Evolutionary conservation across 2,113 vertebrate genomes (phyloP).

Genomic region (Heterotilapia buettikoferi): DNA sequence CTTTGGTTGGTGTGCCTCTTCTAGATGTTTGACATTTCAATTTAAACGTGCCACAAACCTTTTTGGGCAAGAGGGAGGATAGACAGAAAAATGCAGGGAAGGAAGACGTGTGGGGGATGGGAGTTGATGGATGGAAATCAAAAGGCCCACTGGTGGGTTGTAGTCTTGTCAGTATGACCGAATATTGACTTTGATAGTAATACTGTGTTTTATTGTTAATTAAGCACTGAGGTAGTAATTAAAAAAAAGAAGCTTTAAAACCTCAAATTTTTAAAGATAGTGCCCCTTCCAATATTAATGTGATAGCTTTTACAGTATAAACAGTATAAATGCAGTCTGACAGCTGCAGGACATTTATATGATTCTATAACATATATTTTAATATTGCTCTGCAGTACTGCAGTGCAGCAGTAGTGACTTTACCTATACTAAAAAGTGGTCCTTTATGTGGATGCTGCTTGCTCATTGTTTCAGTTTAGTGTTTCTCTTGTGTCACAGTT

Average conservation of each 20-base stretch:
- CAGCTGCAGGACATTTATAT: neutral
- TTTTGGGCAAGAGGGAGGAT: neutral
- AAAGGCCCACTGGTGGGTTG: neutral
- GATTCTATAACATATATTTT: neutral
- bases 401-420: neutral
- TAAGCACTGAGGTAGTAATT: neutral
- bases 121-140: neutral
- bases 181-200: neutral
- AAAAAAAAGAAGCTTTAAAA: neutral
- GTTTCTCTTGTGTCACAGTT: neutral
- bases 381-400: neutral
- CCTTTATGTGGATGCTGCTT: neutral
- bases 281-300: neutral
- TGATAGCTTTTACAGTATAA: neutral
- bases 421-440: neutral
- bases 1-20: neutral
- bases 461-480: neutral
- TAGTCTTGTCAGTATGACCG: neutral
- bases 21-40: neutral
- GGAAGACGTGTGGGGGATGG: neutral
- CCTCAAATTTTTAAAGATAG: neutral
- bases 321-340: neutral
- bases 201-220: neutral
- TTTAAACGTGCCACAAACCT: neutral
- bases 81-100: neutral